Percentiles rank a stretch among this genome's conserved stretches.
These are phyloP conservation scores for Calidris pugnax DNA, from an alignment of 2,113 vertebrate genomes.

Conservation along the genomic window DNA sequence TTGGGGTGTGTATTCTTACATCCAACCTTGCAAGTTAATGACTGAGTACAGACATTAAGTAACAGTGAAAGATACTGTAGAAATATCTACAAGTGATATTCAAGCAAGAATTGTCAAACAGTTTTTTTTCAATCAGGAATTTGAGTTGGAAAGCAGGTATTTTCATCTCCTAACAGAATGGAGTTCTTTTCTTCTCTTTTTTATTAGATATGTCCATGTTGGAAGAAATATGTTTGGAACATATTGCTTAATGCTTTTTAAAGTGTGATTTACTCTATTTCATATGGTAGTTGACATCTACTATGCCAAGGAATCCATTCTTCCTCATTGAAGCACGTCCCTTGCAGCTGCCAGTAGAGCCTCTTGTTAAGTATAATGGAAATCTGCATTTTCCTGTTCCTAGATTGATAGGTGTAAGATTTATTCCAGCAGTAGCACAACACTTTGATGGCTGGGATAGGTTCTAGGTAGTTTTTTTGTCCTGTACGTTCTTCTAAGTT, in stretches of 20 bases:
- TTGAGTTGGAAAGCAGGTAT: neutral
- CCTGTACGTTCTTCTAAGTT: neutral
- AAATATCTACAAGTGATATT: neutral
- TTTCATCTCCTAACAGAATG: neutral
- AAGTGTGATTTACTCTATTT: neutral
- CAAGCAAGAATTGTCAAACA: neutral
- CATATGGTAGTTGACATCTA: neutral
- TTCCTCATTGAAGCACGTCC: neutral
- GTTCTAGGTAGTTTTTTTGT: neutral
- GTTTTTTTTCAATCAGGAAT: neutral
- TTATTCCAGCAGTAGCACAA: neutral
- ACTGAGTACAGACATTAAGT: neutral
- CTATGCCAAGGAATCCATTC: neutral
- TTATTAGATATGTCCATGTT: neutral
- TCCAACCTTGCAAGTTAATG: neutral
- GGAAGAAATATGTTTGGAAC: neutral
- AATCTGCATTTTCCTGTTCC: neutral
- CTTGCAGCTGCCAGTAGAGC: neutral
- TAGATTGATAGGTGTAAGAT: neutral
- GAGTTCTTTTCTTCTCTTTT: rapidly evolving
- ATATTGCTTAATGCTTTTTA: neutral
- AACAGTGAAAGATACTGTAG: neutral
- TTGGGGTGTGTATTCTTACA: neutral
- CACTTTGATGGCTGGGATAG: neutral
- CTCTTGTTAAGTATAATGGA: neutral